Conservation (phyloP, 37 sponge, comb jelly and placozoan genomes). For the Axinella damicornis region DNA sequence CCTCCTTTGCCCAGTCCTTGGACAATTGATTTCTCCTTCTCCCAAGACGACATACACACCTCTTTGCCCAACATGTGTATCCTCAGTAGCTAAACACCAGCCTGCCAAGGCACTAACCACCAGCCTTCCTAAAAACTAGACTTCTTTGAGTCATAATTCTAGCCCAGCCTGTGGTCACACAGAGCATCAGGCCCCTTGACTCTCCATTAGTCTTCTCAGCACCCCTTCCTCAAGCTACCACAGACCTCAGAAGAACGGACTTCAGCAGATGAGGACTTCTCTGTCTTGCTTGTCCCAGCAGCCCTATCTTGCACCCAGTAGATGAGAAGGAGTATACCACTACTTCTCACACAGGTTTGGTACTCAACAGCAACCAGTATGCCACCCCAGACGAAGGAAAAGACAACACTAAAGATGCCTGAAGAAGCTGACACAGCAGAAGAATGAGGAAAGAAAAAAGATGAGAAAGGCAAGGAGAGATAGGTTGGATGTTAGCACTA, state of each 20-base stretch:
- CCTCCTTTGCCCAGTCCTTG: neutral
- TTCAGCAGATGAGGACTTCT: neutral
- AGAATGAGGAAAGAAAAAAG: neutral
- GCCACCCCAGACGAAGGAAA: neutral
- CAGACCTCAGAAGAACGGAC: constrained; percentile 1
- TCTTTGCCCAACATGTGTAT: too few relatives aligned
- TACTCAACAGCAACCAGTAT: neutral
- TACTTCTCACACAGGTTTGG: constrained; percentile 8
- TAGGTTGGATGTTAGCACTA: neutral
- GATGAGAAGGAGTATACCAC: neutral
- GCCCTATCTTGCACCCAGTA: neutral
- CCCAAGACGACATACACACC: neutral
- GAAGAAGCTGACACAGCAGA: constrained; percentile 2
- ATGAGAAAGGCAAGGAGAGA: neutral
- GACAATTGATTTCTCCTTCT: neutral
- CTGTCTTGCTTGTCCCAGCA: neutral
- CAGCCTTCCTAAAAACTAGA: too few relatives aligned
- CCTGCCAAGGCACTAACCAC: too few relatives aligned
- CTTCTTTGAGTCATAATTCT: too few relatives aligned
- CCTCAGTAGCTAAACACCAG: too few relatives aligned
- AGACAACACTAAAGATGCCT: neutral
- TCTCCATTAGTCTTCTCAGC: too few relatives aligned
- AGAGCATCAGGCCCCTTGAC: too few relatives aligned
- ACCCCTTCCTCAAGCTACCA: neutral
- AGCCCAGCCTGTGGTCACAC: too few relatives aligned